Evolutionary conservation across 1,140 invertebrate species (phyloP).

Genomic region (Lasioglossum albipes): DNA sequence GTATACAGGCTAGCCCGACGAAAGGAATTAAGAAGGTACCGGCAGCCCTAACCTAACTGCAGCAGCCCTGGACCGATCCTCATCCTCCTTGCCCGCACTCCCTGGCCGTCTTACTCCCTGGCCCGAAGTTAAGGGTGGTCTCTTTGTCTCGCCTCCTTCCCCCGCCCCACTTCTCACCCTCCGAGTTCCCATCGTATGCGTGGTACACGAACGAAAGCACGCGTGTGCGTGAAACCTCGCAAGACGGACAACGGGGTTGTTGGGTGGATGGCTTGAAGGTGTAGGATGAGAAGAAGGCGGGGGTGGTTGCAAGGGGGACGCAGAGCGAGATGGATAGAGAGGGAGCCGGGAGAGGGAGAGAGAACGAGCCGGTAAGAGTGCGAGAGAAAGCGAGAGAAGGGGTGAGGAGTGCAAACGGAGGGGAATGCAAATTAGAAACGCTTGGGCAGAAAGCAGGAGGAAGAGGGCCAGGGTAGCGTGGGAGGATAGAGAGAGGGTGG

Average conservation of each 20-base stretch:
- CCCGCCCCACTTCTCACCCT: conserved; percentile 15
- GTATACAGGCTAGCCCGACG: conserved; percentile 50
- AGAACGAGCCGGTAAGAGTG: neutral
- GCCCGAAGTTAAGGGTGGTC: conserved; percentile 68
- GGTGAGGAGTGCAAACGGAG: conserved; percentile 69
- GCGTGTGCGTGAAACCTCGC: conserved; percentile 69
- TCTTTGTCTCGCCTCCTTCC: conserved; percentile 63
- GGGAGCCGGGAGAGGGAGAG: neutral
- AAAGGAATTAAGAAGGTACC: conserved; percentile 67
- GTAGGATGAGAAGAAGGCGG: conserved; percentile 48
- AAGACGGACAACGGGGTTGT: conserved; percentile 76
- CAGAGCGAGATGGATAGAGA: conserved; percentile 31
- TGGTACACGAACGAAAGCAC: conserved; percentile 60
- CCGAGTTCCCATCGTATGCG: conserved; percentile 51
- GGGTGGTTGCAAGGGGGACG: conserved; percentile 55
- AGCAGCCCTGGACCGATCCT: conserved; percentile 63
- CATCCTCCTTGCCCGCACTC: conserved; percentile 52
- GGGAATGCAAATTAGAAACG: conserved; percentile 81
- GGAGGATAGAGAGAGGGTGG: conserved; percentile 54
- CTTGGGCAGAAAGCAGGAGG: conserved; percentile 75
- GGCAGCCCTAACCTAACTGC: conserved; percentile 65
- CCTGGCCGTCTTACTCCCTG: conserved; percentile 63
- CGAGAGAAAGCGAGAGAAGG: conserved; percentile 34
- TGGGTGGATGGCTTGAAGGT: conserved; percentile 63
- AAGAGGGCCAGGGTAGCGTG: conserved; percentile 59